Evolutionary conservation across 2,888 invertebrate genomes (phyloP), one percentile per base, ranked within the genome.

Genomic region (Agriopis marginaria): DNA sequence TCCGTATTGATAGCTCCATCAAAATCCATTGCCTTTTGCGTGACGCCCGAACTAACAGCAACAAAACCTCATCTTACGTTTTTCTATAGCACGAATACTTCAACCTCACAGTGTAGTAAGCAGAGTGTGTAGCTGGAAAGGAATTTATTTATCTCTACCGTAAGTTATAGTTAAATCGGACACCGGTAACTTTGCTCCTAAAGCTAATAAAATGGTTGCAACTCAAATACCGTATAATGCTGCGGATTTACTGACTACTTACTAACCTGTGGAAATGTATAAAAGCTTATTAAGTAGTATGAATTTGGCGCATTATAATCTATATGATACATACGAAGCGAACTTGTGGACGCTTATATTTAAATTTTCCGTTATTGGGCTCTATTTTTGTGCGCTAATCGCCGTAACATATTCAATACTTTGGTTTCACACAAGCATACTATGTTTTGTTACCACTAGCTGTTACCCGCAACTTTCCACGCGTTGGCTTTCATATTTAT

Each of bases 21-120:
- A 69, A 64, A 67, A 69, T 55, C 68, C 64, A 69, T 69, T 51
- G 68, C 64, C 23, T 69, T 61, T 69, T 64, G 64, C 61, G 64
- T 64, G 68, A 64, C 61, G 51, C 54, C 32, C 60, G 23, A 63
- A 50, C 60, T 58, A 68, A 55, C 64, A 60, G 42, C 51, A 55
- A 63, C 51, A 17, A 45, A 58, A 59, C 9, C 14, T 44, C 40
- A 53, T 39, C 50, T 17, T 47, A 49, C 50, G 51, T 56, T 58
- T 63, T 63, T 51, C 17, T 51, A 51, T 55, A 10, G 39, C 54
- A 49, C 12, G 49, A 55, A 66, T 9, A 55, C 32, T 32, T 23
- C 55, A 39, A 47, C 11, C 11, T 7, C 32, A 32, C 32, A 32
- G 32, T 32, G 32, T 6, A 17, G 17, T 4, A 44, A 17, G 8